phyloP scores from a whole-genome alignment of 2,797 vertebrate species.

The Spheniscus humboldti region DNA sequence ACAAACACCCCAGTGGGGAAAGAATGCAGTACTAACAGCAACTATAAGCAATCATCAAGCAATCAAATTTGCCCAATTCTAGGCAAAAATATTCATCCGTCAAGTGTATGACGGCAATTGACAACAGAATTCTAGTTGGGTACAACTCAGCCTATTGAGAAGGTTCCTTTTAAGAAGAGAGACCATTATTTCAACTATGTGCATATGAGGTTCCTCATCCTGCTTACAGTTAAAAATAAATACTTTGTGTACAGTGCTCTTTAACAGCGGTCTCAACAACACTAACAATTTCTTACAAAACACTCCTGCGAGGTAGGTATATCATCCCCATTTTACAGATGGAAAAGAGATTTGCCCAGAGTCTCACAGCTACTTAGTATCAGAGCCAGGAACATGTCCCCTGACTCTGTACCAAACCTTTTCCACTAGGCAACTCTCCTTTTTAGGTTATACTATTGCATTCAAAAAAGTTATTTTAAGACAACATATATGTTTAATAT shows the following conservation, averaged over 20 bases:
- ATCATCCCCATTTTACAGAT: background rate
- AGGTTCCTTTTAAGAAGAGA: background rate
- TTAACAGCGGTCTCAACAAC: background rate
- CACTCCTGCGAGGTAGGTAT: conserved; percentile 37
- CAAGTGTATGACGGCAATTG: background rate
- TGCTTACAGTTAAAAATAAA: conserved; percentile 34
- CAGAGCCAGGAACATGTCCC: background rate
- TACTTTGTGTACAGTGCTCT: background rate
- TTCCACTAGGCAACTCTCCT: background rate
- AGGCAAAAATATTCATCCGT: background rate
- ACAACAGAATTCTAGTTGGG: background rate
- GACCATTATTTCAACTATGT: background rate
- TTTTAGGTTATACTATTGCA: background rate
- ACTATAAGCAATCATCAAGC: background rate
- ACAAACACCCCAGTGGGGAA: background rate
- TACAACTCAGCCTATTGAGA: background rate
- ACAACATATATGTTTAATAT: background rate
- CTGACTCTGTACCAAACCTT: background rate
- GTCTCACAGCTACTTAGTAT: background rate
- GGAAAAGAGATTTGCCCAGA: background rate
- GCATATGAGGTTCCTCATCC: background rate
- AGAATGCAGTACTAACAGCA: background rate
- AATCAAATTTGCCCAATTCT: background rate
- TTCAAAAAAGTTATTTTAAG: conserved; percentile 10
- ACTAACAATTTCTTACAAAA: background rate